phyloP scores from a whole-genome alignment of 2,797 vertebrate genomes.

The Labroides dimidiatus region DNA sequence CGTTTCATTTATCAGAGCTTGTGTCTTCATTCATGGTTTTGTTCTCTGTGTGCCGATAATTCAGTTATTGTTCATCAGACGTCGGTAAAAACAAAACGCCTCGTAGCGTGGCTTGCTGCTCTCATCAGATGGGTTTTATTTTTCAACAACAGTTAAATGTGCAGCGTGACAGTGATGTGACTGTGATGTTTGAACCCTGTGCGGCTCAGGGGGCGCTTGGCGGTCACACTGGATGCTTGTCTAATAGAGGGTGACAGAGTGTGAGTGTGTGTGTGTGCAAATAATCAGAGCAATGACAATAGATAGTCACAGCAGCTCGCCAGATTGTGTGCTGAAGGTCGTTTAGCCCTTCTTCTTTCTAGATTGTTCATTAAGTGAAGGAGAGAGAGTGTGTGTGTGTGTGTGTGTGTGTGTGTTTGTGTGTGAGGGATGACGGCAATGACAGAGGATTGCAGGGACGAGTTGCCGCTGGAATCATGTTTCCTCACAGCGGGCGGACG shows the following conservation, averaged over 20 bases:
- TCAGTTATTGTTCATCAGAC: not conserved
- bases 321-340: slow-evolving; percentile 72
- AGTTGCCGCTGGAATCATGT: slow-evolving; percentile 59
- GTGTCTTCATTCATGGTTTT: not conserved
- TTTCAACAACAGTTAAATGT: slow-evolving; percentile 37
- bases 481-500: slow-evolving; percentile 52
- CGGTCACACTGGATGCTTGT: slow-evolving; percentile 22
- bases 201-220: slow-evolving; percentile 23
- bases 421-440: slow-evolving; percentile 11
- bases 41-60: not conserved
- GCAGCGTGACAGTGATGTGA: slow-evolving; percentile 2
- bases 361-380: slow-evolving; percentile 54
- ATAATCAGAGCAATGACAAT: slow-evolving; percentile 61
- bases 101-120: slow-evolving; percentile 8
- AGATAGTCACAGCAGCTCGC: slow-evolving; percentile 49
- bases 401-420: slow-evolving; percentile 18
- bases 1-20: too few relatives aligned
- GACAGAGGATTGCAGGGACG: slow-evolving; percentile 67
- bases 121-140: slow-evolving; percentile 23
- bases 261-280: not conserved
- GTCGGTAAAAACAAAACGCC: not conserved
- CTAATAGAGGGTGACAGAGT: slow-evolving; percentile 13
- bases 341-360: slow-evolving; percentile 61
- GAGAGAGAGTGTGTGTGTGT: slow-evolving; percentile 8
- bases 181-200: not conserved